A percentile compares a stretch with the other conserved stretches of the same genome.
Conservation (phyloP, 1,140 invertebrate species). For the Procambarus clarkii region DNA sequence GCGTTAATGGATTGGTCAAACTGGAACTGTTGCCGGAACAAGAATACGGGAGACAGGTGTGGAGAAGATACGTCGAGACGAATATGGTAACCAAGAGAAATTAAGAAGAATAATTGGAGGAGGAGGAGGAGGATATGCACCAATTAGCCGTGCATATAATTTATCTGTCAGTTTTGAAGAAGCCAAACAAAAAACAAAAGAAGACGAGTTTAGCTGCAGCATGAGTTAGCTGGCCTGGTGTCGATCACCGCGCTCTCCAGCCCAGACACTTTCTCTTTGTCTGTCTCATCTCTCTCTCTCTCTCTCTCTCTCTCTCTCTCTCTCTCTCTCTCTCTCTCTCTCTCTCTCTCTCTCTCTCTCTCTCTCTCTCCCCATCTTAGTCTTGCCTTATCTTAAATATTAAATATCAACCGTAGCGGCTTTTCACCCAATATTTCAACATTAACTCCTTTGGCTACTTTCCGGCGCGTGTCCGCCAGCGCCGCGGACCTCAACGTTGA, state of each 20-base stretch:
- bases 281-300: neutral
- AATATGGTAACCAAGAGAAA: neutral
- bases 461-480: too few species aligned
- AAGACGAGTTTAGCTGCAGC: neutral
- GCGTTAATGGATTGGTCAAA: too few species aligned
- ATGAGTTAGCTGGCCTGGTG: neutral
- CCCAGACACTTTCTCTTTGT: neutral
- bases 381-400: too few species aligned
- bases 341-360: too few species aligned
- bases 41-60: too few species aligned
- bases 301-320: constrained; percentile 25
- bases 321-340: neutral
- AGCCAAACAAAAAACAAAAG: neutral
- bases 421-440: too few species aligned
- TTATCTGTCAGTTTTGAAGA: neutral
- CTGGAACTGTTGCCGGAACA: too few species aligned
- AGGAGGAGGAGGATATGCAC: neutral
- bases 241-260: neutral
- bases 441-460: too few species aligned
- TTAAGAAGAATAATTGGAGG: neutral
- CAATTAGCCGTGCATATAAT: neutral
- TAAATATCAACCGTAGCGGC: too few species aligned
- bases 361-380: too few species aligned
- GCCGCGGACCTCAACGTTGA: too few species aligned
- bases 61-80: too few species aligned